These are phyloP conservation scores for Brachypterus glaber DNA, from an alignment of 2,888 invertebrate species.

Conservation along the genomic window DNA sequence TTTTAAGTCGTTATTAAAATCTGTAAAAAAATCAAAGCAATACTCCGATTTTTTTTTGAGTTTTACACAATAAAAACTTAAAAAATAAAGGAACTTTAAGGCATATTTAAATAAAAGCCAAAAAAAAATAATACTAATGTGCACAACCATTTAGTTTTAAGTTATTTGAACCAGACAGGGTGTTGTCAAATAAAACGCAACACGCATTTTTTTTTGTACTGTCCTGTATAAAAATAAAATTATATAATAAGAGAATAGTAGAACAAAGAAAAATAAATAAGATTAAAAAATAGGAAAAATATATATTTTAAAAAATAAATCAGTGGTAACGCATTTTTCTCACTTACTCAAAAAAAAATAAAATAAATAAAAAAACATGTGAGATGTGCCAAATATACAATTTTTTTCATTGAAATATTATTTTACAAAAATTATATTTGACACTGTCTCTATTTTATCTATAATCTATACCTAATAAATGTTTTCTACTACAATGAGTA, in stretches of 20 bases:
- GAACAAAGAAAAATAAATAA: conserved; percentile 14
- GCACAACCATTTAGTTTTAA: conserved; percentile 30
- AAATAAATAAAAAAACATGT: conserved; percentile 8
- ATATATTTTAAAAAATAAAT: conserved; percentile 24
- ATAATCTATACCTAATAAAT: conserved; percentile 25
- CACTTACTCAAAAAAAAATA: conserved; percentile 27
- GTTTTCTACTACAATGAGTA: conserved; percentile 17
- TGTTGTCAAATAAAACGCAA: no score
- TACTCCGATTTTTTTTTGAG: conserved; percentile 8
- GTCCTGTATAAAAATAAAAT: conserved; percentile 23
- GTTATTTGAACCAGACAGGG: no score
- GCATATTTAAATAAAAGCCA: conserved; percentile 24
- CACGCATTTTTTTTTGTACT: no score
- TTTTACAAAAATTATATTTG: conserved; percentile 12
- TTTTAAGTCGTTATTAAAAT: no score
- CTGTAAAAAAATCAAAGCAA: no score
- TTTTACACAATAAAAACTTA: conserved; percentile 11
- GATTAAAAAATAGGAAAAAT: conserved; percentile 21
- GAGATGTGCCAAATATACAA: conserved; percentile 10
- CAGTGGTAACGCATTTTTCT: conserved; percentile 39
- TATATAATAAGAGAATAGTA: conserved; percentile 18
- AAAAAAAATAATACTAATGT: conserved; percentile 29
- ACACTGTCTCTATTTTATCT: conserved; percentile 7
- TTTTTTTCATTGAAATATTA: conserved; percentile 1
- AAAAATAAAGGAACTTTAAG: conserved; percentile 22